These are phyloP conservation scores for Drosophila atripex DNA, from an alignment of 2,888 invertebrate species.

Conservation along the genomic window DNA sequence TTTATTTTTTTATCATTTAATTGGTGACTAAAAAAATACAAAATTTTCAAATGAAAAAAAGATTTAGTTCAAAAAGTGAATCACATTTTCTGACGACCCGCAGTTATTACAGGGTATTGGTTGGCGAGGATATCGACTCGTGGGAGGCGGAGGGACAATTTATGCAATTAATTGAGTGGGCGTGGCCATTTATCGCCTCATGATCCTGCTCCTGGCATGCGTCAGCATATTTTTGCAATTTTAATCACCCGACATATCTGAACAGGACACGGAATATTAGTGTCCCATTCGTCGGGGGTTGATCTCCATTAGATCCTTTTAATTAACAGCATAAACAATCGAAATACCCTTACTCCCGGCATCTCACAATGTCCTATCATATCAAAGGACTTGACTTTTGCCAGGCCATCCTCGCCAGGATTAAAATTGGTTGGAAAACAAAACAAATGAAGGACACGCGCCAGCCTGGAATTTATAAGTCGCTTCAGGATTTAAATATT, in stretches of 20 bases:
- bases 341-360: slow-evolving; percentile 4
- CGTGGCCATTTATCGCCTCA: slow-evolving; percentile 41
- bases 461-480: slow-evolving; percentile 58
- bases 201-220: slow-evolving; percentile 49
- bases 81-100: too few relatives aligned
- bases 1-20: too few relatives aligned
- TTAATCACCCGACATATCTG: neutral
- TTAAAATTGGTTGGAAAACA: slow-evolving; percentile 45
- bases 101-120: neutral
- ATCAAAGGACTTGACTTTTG: slow-evolving; percentile 64
- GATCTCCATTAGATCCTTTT: slow-evolving; percentile 4
- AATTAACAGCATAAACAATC: slow-evolving; percentile 14
- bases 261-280: neutral
- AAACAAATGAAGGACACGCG: slow-evolving; percentile 78
- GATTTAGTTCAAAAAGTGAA: too few relatives aligned
- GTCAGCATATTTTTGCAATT: slow-evolving; percentile 18
- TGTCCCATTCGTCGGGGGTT: neutral
- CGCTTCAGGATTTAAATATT: slow-evolving; percentile 24
- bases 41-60: too few relatives aligned
- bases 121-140: neutral
- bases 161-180: slow-evolving; percentile 16
- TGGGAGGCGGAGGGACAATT: slow-evolving; percentile 7
- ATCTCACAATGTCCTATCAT: slow-evolving; percentile 40
- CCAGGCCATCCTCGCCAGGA: slow-evolving; percentile 8
- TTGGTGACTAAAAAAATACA: too few relatives aligned